A percentile compares a stretch with the other conserved stretches of the same genome.
phyloP scores from a whole-genome alignment of 1,140 invertebrate species.

The Cephus cinctus region DNA sequence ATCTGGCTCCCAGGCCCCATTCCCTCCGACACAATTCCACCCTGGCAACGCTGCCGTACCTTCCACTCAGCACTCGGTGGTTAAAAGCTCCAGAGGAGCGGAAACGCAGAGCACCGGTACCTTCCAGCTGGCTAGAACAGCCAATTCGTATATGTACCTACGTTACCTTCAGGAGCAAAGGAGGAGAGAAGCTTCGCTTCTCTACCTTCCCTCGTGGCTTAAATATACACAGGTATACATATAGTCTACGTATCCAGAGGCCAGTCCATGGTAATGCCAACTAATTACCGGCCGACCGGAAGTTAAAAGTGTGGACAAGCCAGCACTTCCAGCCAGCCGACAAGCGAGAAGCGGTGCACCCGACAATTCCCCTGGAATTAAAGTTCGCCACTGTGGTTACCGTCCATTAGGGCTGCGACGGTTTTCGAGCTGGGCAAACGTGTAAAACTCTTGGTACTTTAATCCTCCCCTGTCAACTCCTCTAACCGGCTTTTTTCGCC shows the following conservation, averaged over 20 bases:
- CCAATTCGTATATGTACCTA: no score
- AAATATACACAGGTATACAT: no score
- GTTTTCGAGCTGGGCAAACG: not conserved
- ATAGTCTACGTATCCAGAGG: no score
- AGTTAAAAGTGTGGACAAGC: conserved; percentile 50
- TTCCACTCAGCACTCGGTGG: conserved; percentile 27
- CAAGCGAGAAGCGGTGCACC: not conserved
- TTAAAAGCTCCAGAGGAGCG: conserved; percentile 43
- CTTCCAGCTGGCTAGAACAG: no score
- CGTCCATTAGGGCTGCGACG: conserved; percentile 9
- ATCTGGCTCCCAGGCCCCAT: conserved; percentile 12
- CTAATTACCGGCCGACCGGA: conserved; percentile 46
- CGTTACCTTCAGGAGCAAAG: no score
- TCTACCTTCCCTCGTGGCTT: conserved; percentile 13
- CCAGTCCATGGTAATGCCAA: conserved; percentile 37
- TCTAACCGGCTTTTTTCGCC: not conserved
- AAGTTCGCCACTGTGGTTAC: conserved; percentile 24
- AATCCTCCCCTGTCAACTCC: conserved; percentile 19
- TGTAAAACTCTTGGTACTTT: not conserved
- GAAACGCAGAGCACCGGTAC: no score
- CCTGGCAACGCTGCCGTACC: conserved; percentile 31
- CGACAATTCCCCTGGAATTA: conserved; percentile 24
- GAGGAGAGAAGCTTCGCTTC: conserved; percentile 9
- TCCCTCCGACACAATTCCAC: conserved; percentile 39
- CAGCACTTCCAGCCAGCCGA: conserved; percentile 15